A percentile compares a stretch with the other conserved stretches of the same genome.
Evolutionary conservation across 2,888 invertebrate species (phyloP).

Genomic region (Euplagia quadripunctaria): DNA sequence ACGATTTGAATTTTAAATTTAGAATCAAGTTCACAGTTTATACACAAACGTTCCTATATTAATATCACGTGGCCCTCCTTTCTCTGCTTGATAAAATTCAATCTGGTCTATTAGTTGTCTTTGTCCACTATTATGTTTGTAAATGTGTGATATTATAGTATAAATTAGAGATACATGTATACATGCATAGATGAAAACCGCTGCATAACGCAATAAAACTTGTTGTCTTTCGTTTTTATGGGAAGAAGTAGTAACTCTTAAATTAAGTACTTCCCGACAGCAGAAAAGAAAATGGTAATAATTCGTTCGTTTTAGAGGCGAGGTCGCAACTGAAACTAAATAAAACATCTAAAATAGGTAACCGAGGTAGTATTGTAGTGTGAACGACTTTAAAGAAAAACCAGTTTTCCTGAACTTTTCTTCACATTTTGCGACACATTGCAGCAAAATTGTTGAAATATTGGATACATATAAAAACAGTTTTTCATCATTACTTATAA

Average conservation of each 20-base stretch:
- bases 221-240: not conserved
- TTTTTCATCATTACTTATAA: too few species aligned
- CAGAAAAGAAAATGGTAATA: slow-evolving; percentile 45
- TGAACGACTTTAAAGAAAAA: slow-evolving; percentile 23
- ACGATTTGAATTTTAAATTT: too few species aligned
- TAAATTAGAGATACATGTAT: not conserved
- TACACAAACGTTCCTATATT: not conserved
- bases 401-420: slow-evolving; percentile 13
- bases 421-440: not conserved
- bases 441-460: not conserved
- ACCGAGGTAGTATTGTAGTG: slow-evolving; percentile 33
- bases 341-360: slow-evolving; percentile 41
- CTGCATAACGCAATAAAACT: not conserved
- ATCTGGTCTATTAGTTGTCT: not conserved
- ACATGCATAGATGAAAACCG: not conserved
- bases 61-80: not conserved
- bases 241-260: slow-evolving; percentile 35
- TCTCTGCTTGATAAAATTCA: not conserved
- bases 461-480: too few species aligned
- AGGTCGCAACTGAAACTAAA: slow-evolving; percentile 45
- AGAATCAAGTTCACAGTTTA: too few species aligned
- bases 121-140: not conserved
- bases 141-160: not conserved
- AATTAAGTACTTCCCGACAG: slow-evolving; percentile 37
- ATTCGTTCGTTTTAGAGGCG: slow-evolving; percentile 41